Base-by-base conservation (phyloP, 2,888 invertebrate genomes). In the Seira musarum region DNA sequence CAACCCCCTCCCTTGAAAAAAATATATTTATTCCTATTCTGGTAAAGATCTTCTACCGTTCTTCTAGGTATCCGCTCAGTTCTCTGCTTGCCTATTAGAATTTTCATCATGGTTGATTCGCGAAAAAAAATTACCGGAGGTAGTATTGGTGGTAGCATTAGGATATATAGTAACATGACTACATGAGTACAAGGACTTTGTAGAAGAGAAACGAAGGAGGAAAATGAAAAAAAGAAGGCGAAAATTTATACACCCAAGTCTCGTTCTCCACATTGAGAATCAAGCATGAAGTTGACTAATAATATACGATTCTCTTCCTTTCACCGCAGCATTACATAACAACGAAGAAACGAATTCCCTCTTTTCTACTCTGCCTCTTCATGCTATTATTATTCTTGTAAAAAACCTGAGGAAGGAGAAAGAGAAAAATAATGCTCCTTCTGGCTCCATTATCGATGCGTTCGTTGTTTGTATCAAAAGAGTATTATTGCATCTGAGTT, bases 241-340 rank as follows among this genome's bases (percentile, higher is more conserved):
- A 60, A 49, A 71, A 71, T 71, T 71, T 71, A 61, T 35, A 61
- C 61, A 71, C n/a, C 21, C 72, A 63, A 49, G 72, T 72, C 72
- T 72, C 72, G 64, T 72, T 49, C 64, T 72, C 35, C 46, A 46
- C 63, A 63, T 72, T 64, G 46, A 63, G 61, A 60, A 71, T 71
- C 17, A 64, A 63, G 63, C 64, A 22, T 64, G 72, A 72, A 72
- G 72, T 72, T 72, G 64, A 72, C 72, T 72, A 72, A 72, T 72
- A 72, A 70, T 25, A 49, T 64, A 72, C 46, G 46, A 64, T 46
- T 64, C 72, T 35, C 61, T 46, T 72, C 63, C 61, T 72, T 72
- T 72, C 72, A 72, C 63, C 60, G 70, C 70, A 30, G 30, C 30
- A 57, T 21, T 22, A 21, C 72, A 72, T 60, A 30, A 30, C 30